These are phyloP conservation scores for Artemisiospiza belli DNA, from an alignment of 2,113 vertebrate genomes.

Conservation along the genomic window DNA sequence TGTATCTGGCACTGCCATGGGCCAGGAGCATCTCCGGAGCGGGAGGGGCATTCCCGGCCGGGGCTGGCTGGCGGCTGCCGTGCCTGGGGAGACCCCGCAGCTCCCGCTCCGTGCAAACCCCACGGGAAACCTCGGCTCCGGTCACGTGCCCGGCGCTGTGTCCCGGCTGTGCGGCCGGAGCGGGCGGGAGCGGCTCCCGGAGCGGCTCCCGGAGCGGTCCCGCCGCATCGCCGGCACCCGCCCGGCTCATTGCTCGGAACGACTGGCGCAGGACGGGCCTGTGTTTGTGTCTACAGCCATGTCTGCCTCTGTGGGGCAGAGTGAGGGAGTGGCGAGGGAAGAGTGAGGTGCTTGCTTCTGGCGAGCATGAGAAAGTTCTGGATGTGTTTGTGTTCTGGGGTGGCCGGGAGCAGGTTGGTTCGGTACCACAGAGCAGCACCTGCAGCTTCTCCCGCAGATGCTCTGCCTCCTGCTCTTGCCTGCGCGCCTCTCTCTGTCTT, in stretches of 20 bases:
- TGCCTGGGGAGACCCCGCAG: not conserved
- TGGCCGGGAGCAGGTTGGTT: not conserved
- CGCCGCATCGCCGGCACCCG: accelerated
- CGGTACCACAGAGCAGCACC: not conserved
- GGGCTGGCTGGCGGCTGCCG: not conserved
- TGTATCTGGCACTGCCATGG: accelerated
- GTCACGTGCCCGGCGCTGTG: accelerated
- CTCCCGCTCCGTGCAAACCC: accelerated
- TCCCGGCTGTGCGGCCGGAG: not conserved
- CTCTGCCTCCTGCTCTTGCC: not conserved
- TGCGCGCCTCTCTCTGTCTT: not conserved
- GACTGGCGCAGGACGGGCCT: accelerated
- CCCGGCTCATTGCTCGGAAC: accelerated
- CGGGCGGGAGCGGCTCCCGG: not conserved
- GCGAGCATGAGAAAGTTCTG: not conserved
- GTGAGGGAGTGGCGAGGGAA: not conserved
- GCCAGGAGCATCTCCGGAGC: not conserved
- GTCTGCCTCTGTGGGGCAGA: not conserved
- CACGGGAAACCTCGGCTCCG: accelerated
- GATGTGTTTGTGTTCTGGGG: not conserved
- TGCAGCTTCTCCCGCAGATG: not conserved
- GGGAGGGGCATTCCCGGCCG: not conserved
- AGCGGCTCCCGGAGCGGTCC: not conserved
- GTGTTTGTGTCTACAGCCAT: not conserved
- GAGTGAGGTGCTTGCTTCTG: not conserved